Evolutionary conservation across 1,140 invertebrate genomes (phyloP), one percentile per base, ranked within the genome.

Genomic region (Bombus haemorrhoidalis): DNA sequence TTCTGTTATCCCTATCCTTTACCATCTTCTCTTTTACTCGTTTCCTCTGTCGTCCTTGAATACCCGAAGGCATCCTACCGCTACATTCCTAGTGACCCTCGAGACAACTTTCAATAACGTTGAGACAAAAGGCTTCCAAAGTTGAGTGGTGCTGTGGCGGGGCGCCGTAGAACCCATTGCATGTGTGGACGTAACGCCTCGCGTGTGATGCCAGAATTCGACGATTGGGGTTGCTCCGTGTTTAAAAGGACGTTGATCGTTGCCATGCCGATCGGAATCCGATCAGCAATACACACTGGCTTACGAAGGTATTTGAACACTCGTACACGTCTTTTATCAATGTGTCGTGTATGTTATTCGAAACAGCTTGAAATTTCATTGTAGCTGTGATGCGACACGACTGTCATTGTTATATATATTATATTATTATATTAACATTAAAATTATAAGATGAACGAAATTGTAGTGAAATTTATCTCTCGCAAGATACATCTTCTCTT

Each of bases 61-160:
- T 87, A 83, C 73, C 90, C 90, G 78, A 87, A 72, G 87, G 90
- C 90, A 47, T 87, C 83, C 88, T 90, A 81, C 90, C 91, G 91
- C 93, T 92, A 94, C 92, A 94, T 93, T 94, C 93, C 92, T 93
- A 93, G 92, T 87, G 92, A 93, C 92, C 91, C 92, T 92, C 92
- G 92, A 91, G 87, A 93, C 92, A 93, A 91, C 91, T 91, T 92
- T 87, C 89, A 91, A 91, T 91, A 91, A 91, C 88, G 83, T 83
- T 85, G 87, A 91, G 86, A 92, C 91, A 91, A 91, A 89, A 89
- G 91, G 41, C 78, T 92, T 64, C 84, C 71, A 86, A 90, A 90
- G 86, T 87, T 90, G 88, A 87, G 86, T 79, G 81, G 71, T 83
- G 41, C 34, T 59, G 76, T 66, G 37, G 32, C 53, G 76, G 69